Evolutionary conservation across 2,113 vertebrate species (phyloP).

Genomic region (Pao palembangensis): DNA sequence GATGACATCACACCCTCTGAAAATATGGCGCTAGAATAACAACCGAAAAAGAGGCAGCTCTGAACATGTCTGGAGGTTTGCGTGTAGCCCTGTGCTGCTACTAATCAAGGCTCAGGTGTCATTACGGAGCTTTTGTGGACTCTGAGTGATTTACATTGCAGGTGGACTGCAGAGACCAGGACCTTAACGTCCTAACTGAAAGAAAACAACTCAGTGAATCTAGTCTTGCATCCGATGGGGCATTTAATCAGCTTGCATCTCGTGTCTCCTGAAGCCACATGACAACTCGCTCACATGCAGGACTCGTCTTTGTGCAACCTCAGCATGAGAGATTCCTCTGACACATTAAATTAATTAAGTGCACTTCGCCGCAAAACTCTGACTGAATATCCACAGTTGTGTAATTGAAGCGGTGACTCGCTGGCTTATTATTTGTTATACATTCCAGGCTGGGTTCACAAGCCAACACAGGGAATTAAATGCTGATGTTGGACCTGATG

Average conservation of each 20-base stretch:
- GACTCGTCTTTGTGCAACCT: constrained; percentile 6
- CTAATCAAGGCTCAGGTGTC: constrained; percentile 38
- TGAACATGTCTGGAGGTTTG: constrained; percentile 48
- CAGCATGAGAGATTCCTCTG: constrained; percentile 15
- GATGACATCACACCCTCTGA: constrained; percentile 47
- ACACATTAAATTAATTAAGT: constrained; percentile 16
- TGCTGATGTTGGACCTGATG: constrained; percentile 33
- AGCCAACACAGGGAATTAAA: constrained; percentile 36
- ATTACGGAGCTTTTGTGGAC: constrained; percentile 31
- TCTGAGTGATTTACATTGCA: constrained; percentile 44
- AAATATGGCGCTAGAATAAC: constrained; percentile 46
- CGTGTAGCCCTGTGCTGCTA: constrained; percentile 22
- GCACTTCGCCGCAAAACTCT: constrained; percentile 25
- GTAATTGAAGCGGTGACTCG: constrained; percentile 33
- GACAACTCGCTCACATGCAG: no score
- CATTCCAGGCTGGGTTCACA: constrained; percentile 36
- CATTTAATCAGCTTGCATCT: constrained; percentile 1
- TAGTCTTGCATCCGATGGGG: constrained; percentile 3
- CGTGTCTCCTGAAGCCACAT: constrained; percentile 1
- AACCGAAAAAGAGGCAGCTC: constrained; percentile 48
- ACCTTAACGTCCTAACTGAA: no score
- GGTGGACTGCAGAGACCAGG: constrained; percentile 28
- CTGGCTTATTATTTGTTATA: constrained; percentile 29
- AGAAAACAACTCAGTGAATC: background rate
- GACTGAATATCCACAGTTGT: constrained; percentile 14